These are phyloP conservation scores for Actenoides hombroni DNA, from an alignment of 2,113 vertebrate species.

Conservation along the genomic window DNA sequence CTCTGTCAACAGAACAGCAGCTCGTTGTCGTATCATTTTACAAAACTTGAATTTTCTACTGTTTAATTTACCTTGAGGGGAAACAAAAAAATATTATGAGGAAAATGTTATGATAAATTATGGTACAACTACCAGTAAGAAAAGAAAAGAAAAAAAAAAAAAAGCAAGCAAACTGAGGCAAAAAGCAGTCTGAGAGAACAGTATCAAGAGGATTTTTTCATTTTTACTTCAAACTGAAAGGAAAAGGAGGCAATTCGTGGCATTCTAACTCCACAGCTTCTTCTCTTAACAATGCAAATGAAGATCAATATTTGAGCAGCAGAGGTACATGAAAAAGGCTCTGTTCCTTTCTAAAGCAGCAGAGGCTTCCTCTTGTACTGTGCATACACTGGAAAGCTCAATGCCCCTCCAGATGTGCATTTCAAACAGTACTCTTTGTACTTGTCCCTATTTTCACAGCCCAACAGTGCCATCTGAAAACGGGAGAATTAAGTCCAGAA, in stretches of 20 bases:
- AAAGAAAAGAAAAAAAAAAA: neutral
- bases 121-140: neutral
- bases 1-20: neutral
- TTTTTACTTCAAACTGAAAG: neutral
- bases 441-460: neutral
- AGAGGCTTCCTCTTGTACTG: neutral
- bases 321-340: neutral
- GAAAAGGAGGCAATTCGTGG: neutral
- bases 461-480: neutral
- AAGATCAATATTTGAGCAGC: neutral
- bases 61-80: neutral
- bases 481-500: neutral
- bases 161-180: neutral
- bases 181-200: neutral
- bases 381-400: neutral
- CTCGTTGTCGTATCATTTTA: rapidly evolving
- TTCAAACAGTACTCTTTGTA: neutral
- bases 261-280: neutral
- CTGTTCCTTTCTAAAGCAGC: neutral
- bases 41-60: neutral
- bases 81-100: neutral
- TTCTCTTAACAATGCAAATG: neutral
- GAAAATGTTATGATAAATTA: neutral
- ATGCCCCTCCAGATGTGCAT: neutral
- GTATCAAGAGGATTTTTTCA: rapidly evolving